Evolutionary conservation across 2,888 invertebrate genomes (phyloP), one percentile per base, ranked within the genome.

Genomic region (Sesamia inferens): DNA sequence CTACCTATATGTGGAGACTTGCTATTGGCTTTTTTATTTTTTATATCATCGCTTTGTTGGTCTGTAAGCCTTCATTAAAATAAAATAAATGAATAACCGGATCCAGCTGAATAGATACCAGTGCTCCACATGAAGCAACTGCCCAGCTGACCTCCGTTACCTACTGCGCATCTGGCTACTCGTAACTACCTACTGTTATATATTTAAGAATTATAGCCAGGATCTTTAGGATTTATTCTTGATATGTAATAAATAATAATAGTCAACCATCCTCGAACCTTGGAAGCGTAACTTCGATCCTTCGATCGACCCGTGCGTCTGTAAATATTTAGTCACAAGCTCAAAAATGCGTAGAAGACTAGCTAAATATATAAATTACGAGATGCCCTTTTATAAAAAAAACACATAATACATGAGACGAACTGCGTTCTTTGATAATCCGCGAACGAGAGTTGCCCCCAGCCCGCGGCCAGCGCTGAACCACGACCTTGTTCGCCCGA

Each of bases 401-500:
- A 58, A 63, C 19, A 62, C 42, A 78, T n/a, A 65, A 67, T 31
- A 74, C 61, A 70, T 71, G 48, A 70, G 47, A 22, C 81, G 78
- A 83, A 71, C 82, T 75, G 44, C 75, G 73, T 76, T 83, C 78
- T 80, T 81, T 67, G 65, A 75, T 73, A 83, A 74, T 63, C 68
- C 69, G 66, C 71, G 68, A 48, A 65, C 70, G 64, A 66, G 72
- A 70, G 79, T 78, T 63, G 81, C 68, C 82, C 71, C 68, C 71
- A 69, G 75, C 73, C 76, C 67, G 81, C 85, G 68, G 63, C 51
- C 74, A 68, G 62, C 71, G 79, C 68, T 75, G 59, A 65, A 65
- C 76, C 66, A 78, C 80, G 89, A 86, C 90, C 90, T 90, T 88
- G 88, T 64, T 76, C 76, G 65, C 80, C 75, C 77, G 77, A 78